Conservation (phyloP, 2,888 invertebrate species). For the Xestia ashworthii region DNA sequence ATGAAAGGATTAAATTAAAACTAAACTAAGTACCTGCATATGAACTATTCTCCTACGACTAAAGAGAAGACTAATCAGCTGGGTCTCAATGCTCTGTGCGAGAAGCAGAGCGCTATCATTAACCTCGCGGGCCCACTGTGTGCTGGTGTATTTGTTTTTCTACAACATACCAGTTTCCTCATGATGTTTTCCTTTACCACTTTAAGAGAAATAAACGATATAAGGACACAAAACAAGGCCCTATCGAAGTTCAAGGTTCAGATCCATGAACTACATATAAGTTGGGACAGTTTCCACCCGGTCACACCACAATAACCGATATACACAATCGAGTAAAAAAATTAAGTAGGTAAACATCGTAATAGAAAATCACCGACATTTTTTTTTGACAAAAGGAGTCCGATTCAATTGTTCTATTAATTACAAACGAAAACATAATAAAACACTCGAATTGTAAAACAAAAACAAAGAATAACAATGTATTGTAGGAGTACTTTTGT, state of each 20-base stretch:
- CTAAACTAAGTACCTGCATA: no score
- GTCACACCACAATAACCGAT: background rate
- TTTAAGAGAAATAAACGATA: background rate
- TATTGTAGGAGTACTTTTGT: conserved; percentile 42
- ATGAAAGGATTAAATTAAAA: no score
- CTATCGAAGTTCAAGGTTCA: background rate
- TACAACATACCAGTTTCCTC: background rate
- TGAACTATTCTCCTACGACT: background rate
- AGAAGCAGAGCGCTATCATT: no score
- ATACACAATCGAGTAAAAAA: background rate
- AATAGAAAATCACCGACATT: conserved; percentile 5
- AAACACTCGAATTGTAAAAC: conserved; percentile 49
- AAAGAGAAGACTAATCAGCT: background rate
- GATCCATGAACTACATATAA: background rate
- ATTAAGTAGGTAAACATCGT: background rate
- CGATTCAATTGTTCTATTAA: conserved; percentile 32
- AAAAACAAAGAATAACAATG: conserved; percentile 42
- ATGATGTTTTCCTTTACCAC: background rate
- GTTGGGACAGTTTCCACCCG: background rate
- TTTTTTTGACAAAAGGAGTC: conserved; percentile 23
- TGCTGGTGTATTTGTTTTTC: background rate
- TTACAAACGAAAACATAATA: conserved; percentile 46
- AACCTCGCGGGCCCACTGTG: no score
- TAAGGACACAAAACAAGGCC: background rate
- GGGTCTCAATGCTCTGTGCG: no score